Base-by-base conservation (phyloP, 2,888 invertebrate species). In the Andrena bicolor region DNA sequence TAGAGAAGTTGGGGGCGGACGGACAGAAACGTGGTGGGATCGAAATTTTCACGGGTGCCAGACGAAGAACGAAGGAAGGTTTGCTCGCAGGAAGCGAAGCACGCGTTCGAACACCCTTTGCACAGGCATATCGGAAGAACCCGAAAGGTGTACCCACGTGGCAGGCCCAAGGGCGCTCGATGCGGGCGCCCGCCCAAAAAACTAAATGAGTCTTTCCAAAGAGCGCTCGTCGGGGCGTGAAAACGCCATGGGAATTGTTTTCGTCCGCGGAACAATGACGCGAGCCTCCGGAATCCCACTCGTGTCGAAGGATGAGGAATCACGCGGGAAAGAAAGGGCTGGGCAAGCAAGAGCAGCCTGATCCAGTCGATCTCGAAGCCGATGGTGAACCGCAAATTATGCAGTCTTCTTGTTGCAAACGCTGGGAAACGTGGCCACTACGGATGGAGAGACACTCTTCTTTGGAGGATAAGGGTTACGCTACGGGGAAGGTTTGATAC, bases 221-320 rank as follows among this genome's bases (percentile, higher is more conserved):
- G 28, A 65, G 64, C 4, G 20, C 65, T 53, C 68, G 64, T 0
- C 41, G 51, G 53, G 41, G 51, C 75, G 81, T 58, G 63, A 75
- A 82, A 82, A 30, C 70, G 61, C 32, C 64, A 76, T 66, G 78
- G 53, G 85, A 85, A 73, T 76, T 76, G 60, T 71, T 79, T 76
- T 79, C 76, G 72, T 60, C 69, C 71, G 35, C 41, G 77, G 74
- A 41, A 80, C 80, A 80, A 80, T 78, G 51, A 49, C 6, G 8
- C 79, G 20, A 13, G 48, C 16, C 63, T 58, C 32, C 23, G 32
- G 23, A 68, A 41, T 28, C 10, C 10, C 28, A 10, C 35, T 28
- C 6, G 3, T 13, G 10, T 41, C 35, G 35, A 2, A 5, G 41
- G 30, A 58, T 48, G 49, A 30, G n/a, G 13, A 49, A 69, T 60